A percentile compares a stretch with the other conserved stretches of the same genome.
Conservation (phyloP, 2,888 invertebrate genomes). For the Scaptomyza reducta region DNA sequence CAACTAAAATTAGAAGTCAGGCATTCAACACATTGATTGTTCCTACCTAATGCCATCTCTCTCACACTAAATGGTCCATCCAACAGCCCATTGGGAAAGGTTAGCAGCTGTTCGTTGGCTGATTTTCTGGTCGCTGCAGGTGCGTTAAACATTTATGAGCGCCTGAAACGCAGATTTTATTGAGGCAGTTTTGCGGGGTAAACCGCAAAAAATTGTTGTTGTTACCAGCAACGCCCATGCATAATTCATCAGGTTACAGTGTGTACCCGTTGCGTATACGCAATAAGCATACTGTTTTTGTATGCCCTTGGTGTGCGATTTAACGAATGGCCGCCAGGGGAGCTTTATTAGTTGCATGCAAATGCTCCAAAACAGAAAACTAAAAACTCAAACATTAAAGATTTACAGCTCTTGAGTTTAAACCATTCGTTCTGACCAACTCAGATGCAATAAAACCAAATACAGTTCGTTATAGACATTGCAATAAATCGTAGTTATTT, state of each 20-base stretch:
- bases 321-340: slow-evolving; percentile 40
- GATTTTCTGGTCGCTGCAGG: slow-evolving; percentile 59
- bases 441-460: background rate
- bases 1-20: slow-evolving; percentile 61
- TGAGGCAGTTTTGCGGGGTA: slow-evolving; percentile 49
- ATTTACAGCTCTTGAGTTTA: background rate
- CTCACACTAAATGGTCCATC: slow-evolving; percentile 33
- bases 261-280: slow-evolving; percentile 75
- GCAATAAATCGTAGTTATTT: background rate
- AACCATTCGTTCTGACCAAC: background rate
- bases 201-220: slow-evolving; percentile 59
- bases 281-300: slow-evolving; percentile 68
- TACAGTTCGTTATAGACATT: background rate
- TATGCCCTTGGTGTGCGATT: slow-evolving; percentile 36
- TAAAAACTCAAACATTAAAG: background rate
- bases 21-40: slow-evolving; percentile 52
- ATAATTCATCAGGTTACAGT: slow-evolving; percentile 77
- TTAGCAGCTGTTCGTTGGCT: slow-evolving; percentile 38
- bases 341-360: slow-evolving; percentile 37
- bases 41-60: slow-evolving; percentile 41
- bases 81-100: slow-evolving; percentile 15
- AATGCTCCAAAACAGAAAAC: slow-evolving; percentile 1
- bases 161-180: slow-evolving; percentile 54
- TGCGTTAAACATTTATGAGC: slow-evolving; percentile 78
- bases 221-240: slow-evolving; percentile 72